Percentiles rank a stretch among this genome's conserved stretches.
phyloP scores from a whole-genome alignment of 2,113 vertebrate species.

The Apodemus sylvaticus region DNA sequence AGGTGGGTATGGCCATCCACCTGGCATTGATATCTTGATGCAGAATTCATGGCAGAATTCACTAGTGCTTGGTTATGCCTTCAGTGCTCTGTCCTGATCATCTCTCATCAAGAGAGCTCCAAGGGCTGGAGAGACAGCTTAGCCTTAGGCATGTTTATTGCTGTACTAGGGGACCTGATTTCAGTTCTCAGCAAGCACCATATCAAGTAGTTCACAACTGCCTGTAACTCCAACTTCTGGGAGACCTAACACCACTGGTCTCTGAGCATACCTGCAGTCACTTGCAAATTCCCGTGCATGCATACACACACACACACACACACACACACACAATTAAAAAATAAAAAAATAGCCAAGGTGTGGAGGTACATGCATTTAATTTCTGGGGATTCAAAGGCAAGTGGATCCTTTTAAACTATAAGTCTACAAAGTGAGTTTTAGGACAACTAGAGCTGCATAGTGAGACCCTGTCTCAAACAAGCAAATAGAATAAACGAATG shows the following conservation, averaged over 20 bases:
- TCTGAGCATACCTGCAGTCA: not conserved
- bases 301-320: not conserved
- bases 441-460: not conserved
- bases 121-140: not conserved
- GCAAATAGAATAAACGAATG: not conserved
- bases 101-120: not conserved
- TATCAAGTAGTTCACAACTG: not conserved
- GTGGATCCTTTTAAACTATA: not conserved
- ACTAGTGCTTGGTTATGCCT: not conserved
- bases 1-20: not conserved
- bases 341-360: not conserved
- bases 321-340: not conserved
- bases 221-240: not conserved
- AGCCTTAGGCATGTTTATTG: too few species aligned
- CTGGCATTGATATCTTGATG: not conserved
- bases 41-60: not conserved
- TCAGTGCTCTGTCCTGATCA: rapidly evolving
- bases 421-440: not conserved
- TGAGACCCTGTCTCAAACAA: not conserved
- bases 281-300: not conserved
- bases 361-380: not conserved
- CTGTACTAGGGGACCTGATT: not conserved
- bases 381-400: not conserved
- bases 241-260: not conserved
- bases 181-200: not conserved